phyloP scores from a whole-genome alignment of 2,888 invertebrate species.

The Listrodromus nycthemerus region DNA sequence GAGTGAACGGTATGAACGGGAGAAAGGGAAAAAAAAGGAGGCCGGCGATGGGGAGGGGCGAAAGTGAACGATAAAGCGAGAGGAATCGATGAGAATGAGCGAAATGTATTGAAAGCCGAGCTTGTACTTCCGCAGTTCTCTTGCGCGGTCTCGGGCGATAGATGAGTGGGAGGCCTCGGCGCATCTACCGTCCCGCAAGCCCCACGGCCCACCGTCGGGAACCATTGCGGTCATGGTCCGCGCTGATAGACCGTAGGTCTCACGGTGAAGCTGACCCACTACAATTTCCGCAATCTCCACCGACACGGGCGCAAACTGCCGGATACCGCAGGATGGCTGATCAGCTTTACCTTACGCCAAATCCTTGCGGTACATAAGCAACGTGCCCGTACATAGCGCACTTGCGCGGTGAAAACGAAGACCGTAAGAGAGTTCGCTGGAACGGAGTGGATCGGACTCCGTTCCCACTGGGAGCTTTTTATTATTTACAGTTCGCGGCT shows the following conservation, averaged over 20 bases:
- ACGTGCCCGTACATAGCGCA: background rate
- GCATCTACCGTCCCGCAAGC: conserved; percentile 4
- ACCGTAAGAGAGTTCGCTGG: background rate
- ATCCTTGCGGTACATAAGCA: background rate
- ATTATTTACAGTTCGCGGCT: background rate
- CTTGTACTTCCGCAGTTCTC: conserved; percentile 5
- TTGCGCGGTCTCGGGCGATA: conserved; percentile 8
- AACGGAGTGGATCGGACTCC: too few species aligned
- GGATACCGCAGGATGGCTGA: conserved; percentile 3
- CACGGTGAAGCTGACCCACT: conserved; percentile 2
- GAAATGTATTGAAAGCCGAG: conserved; percentile 18
- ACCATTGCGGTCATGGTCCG: conserved; percentile 13
- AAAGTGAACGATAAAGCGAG: conserved; percentile 18
- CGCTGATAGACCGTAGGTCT: background rate
- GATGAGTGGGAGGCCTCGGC: conserved; percentile 7
- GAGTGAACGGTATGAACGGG: background rate
- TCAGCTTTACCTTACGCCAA: background rate
- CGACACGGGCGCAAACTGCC: background rate
- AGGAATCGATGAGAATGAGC: conserved; percentile 20
- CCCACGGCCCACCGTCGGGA: background rate
- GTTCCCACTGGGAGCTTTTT: background rate
- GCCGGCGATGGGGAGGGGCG: background rate
- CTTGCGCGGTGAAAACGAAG: background rate
- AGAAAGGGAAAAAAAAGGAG: background rate
- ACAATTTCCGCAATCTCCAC: background rate